These are phyloP conservation scores for Eulemur macaco DNA, from an alignment of 2,113 vertebrate genomes.

Conservation along the genomic window DNA sequence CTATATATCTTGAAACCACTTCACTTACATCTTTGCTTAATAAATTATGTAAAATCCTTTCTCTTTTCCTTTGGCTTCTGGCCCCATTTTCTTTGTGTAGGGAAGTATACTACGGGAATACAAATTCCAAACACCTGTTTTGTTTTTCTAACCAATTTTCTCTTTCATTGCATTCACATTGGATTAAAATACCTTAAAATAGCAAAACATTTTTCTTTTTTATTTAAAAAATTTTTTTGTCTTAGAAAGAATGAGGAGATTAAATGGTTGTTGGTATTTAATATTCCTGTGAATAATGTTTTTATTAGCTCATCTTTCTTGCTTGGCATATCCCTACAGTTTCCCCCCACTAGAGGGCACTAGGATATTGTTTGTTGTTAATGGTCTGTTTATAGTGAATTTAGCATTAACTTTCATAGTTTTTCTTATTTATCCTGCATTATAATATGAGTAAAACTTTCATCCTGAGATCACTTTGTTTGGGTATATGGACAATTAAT, in stretches of 20 bases:
- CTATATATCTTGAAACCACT: constrained; percentile 7
- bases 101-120: background rate
- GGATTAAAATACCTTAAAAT: constrained; percentile 21
- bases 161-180: constrained; percentile 16
- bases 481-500: background rate
- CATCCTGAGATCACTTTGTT: background rate
- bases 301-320: background rate
- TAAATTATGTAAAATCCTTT: constrained; percentile 29
- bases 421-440: constrained; percentile 27
- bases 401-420: constrained; percentile 1
- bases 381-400: constrained; percentile 22
- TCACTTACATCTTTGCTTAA: constrained; percentile 6
- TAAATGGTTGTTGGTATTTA: background rate
- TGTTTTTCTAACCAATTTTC: constrained; percentile 38
- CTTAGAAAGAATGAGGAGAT: constrained; percentile 25
- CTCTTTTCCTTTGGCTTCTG: background rate
- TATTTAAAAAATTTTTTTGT: background rate
- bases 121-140: constrained; percentile 32
- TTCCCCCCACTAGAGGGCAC: constrained; percentile 63
- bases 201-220: background rate
- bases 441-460: constrained; percentile 24
- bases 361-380: constrained; percentile 46
- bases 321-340: background rate
- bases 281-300: background rate
- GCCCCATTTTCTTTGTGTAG: background rate